These are phyloP conservation scores for Drosophila baimaii DNA, from an alignment of 1,140 invertebrate genomes.

Conservation along the genomic window DNA sequence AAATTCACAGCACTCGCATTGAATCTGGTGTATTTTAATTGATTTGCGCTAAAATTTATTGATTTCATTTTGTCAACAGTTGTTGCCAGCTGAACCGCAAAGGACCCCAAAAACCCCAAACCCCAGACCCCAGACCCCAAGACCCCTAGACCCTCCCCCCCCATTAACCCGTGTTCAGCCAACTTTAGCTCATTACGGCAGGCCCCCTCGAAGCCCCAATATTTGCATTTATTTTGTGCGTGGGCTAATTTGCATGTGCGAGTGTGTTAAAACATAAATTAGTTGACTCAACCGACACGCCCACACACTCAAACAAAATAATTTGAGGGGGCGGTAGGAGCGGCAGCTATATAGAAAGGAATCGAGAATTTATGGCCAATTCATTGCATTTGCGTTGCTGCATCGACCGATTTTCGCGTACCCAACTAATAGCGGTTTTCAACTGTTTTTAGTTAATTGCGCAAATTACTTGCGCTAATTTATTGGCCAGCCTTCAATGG, in stretches of 20 bases:
- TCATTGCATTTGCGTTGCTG: conserved; percentile 53
- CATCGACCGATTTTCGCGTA: conserved; percentile 21
- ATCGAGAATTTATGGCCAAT: conserved; percentile 53
- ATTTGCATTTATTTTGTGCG: conserved; percentile 49
- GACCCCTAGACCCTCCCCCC: conserved; percentile 2
- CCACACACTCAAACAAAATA: conserved; percentile 12
- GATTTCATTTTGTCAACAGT: conserved; percentile 81
- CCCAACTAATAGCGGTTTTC: conserved; percentile 58
- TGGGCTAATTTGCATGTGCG: conserved; percentile 75
- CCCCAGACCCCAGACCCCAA: conserved; percentile 10
- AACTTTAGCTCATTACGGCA: conserved; percentile 62
- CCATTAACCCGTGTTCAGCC: conserved; percentile 22
- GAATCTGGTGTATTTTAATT: conserved; percentile 71
- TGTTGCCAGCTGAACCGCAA: conserved; percentile 64
- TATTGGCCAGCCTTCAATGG: conserved; percentile 50
- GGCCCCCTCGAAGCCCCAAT: conserved; percentile 14
- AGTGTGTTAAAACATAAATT: conserved; percentile 75
- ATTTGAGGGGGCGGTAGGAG: conserved; percentile 6
- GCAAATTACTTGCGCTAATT: conserved; percentile 71
- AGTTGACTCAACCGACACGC: conserved; percentile 35
- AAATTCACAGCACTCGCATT: conserved; percentile 24
- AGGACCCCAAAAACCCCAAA: conserved; percentile 21
- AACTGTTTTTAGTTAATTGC: conserved; percentile 67
- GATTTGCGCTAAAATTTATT: conserved; percentile 80
- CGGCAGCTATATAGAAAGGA: conserved; percentile 3